phyloP scores from a whole-genome alignment of 2,113 vertebrate genomes.

The Notechis scutatus region DNA sequence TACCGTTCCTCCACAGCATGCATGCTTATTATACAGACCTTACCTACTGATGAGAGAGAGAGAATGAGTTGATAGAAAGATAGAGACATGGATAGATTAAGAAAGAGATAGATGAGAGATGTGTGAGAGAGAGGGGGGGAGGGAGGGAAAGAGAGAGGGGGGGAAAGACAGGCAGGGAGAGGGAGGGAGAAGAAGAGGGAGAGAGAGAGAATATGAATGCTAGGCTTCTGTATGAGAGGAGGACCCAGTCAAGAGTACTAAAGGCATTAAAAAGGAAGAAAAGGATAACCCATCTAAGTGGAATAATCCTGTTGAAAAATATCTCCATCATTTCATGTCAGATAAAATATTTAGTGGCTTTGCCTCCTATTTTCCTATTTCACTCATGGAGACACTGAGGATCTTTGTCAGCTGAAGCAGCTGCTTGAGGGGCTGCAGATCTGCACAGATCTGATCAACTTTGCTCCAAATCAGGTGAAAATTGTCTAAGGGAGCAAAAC shows the following conservation, averaged over 20 bases:
- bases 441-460: slow-evolving; percentile 54
- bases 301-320: slow-evolving; percentile 54
- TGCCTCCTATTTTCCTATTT: slow-evolving; percentile 39
- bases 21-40: not conserved
- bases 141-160: no score
- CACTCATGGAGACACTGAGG: slow-evolving; percentile 39
- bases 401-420: slow-evolving; percentile 48
- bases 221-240: not conserved
- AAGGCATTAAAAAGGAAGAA: not conserved
- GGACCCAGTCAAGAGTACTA: not conserved
- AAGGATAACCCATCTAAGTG: slow-evolving; percentile 51
- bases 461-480: slow-evolving; percentile 14
- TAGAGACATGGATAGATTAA: not conserved
- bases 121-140: no score
- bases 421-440: slow-evolving; percentile 46
- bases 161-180: no score
- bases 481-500: slow-evolving; percentile 33
- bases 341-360: slow-evolving; percentile 60
- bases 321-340: slow-evolving; percentile 37
- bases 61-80: not conserved
- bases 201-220: not conserved
- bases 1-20: accelerated
- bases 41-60: not conserved
- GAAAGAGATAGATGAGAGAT: not conserved
- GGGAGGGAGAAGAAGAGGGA: no score